Evolutionary conservation across 2,797 vertebrate species (phyloP), one percentile per base, ranked within the genome.

Genomic region (Poecilia gillii): DNA sequence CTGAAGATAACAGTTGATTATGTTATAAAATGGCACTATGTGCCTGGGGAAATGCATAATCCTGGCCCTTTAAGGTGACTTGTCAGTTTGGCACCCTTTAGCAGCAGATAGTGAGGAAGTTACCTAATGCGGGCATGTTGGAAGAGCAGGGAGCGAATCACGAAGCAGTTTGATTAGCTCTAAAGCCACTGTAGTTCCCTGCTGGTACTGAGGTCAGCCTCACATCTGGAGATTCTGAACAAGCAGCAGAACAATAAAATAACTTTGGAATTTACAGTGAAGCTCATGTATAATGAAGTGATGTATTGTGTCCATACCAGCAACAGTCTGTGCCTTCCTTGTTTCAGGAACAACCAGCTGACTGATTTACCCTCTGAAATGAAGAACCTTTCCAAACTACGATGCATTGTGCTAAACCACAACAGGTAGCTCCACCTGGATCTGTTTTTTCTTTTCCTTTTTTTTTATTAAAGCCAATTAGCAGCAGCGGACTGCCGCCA

Each of bases 291-390:
- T 55, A n/a, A n/a, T n/a, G 53, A 55, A 55, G 25, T 49, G 18
- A 49, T 49, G 16, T 23, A 51, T 51, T 51, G 49, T 51, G 18
- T 51, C 49, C 49, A 51, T 51, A 1, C 20, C 49, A 51, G 49
- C 20, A 51, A 23, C 49, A 51, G 49, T 47, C 9, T 66, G 62
- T 66, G 18, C 14, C 18, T 76, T 85, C 90, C 87, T 33, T 90
- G 78, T 78, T 88, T 77, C 92, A 99, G 98, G 85, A 99, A 99
- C 87, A 99, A 99, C 85, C 75, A 96, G 89, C 92, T 99, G 92
- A 95, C 84, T 62, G 96, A 96, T 83, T 93, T 99, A 87, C 97
- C 98, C 3, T 85, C 94, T 83, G 97, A 98, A 75, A 90, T 98
- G 94, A 95, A 95, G 89, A 95, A 92, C 3, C 85, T 99, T 80